These are phyloP conservation scores for Bilobella aurantiaca DNA, from an alignment of 1,140 invertebrate genomes.

Conservation along the genomic window DNA sequence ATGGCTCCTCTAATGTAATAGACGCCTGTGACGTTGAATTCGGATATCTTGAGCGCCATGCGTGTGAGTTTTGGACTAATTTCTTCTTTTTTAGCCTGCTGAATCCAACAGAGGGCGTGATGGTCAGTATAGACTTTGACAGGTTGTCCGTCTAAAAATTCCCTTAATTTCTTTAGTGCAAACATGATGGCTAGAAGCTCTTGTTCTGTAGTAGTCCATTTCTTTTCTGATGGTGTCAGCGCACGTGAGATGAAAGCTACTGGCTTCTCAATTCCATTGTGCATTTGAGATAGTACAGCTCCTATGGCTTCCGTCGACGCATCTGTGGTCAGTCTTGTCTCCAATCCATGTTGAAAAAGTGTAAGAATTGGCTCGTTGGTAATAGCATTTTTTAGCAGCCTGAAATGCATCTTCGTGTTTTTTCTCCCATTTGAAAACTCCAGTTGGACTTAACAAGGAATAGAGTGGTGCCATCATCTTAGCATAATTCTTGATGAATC, in stretches of 20 bases:
- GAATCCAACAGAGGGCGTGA: background rate
- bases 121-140: background rate
- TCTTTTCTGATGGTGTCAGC: background rate
- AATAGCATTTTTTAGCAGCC: background rate
- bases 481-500: background rate
- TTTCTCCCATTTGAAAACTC: background rate
- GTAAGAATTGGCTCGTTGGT: background rate
- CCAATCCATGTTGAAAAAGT: constrained; percentile 5
- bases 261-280: constrained; percentile 7
- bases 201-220: constrained; percentile 4
- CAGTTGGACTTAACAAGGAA: background rate
- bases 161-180: constrained; percentile 1
- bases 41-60: background rate
- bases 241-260: constrained; percentile 8
- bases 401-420: too few species aligned
- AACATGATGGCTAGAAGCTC: constrained; percentile 7
- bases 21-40: background rate
- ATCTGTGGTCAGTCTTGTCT: constrained; percentile 2
- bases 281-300: constrained; percentile 1
- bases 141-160: background rate
- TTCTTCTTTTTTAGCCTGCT: constrained; percentile 1
- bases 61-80: background rate
- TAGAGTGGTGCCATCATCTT: background rate
- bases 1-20: background rate
- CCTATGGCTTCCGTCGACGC: background rate